phyloP scores from a whole-genome alignment of 2,797 vertebrate genomes.

The Esox masquinongy region DNA sequence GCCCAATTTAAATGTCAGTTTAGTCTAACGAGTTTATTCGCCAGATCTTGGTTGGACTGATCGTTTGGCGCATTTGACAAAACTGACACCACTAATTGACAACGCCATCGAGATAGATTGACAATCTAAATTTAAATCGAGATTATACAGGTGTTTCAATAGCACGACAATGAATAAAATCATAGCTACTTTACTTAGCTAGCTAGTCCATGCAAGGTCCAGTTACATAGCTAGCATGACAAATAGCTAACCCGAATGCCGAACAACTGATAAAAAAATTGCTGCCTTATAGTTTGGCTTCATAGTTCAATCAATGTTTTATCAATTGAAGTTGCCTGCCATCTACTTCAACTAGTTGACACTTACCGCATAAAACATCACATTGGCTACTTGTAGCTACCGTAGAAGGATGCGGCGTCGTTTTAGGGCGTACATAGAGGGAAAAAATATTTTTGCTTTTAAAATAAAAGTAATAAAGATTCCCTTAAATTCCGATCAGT shows the following conservation, averaged over 20 bases:
- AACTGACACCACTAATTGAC: too few species aligned
- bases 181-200: slow-evolving; percentile 9
- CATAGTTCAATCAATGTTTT: background rate
- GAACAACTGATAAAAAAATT: background rate
- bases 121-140: background rate
- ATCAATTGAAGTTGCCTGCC: background rate
- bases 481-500: background rate
- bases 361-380: slow-evolving; percentile 28
- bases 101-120: background rate
- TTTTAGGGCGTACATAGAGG: background rate
- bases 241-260: background rate
- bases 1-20: background rate
- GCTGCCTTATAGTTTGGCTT: background rate
- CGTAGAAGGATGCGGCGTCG: background rate
- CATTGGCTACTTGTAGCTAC: slow-evolving; percentile 30
- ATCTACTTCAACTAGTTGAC: slow-evolving; percentile 16
- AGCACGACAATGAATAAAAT: slow-evolving; percentile 25
- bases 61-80: background rate
- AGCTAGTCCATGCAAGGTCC: slow-evolving; percentile 35
- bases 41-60: background rate
- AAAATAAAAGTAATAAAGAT: background rate
- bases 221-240: background rate
- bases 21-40: background rate
- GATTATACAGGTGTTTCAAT: slow-evolving; percentile 6
- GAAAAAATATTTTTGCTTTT: background rate